Evolutionary conservation across 2,113 vertebrate genomes (phyloP).

Genomic region (Ovibos moschatus): DNA sequence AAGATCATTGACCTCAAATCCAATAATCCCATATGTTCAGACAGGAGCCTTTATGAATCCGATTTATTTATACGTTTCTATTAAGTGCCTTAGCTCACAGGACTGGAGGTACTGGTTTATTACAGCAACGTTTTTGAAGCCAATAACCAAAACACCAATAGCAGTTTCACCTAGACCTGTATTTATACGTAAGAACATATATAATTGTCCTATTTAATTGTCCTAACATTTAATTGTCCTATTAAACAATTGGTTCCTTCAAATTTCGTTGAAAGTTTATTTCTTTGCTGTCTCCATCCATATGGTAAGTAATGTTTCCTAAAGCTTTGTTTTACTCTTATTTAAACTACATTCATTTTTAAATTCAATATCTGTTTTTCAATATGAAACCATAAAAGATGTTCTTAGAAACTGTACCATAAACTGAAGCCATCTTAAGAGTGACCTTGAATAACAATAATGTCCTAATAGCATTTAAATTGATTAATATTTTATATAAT

Average conservation of each 20-base stretch:
- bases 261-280: slow-evolving; percentile 2
- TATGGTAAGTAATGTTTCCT: neutral
- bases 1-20: slow-evolving; percentile 62
- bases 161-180: slow-evolving; percentile 5
- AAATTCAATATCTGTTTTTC: neutral
- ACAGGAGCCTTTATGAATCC: slow-evolving; percentile 54
- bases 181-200: neutral
- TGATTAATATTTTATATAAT: neutral
- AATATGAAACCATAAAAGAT: neutral
- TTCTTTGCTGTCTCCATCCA: neutral
- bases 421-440: neutral
- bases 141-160: slow-evolving; percentile 28
- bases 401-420: neutral
- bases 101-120: neutral
- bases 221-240: neutral
- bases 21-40: slow-evolving; percentile 7
- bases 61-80: slow-evolving; percentile 63
- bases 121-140: neutral
- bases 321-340: neutral
- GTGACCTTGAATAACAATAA: neutral
- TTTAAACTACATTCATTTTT: neutral
- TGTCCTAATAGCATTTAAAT: neutral
- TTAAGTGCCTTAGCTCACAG: slow-evolving; percentile 34
- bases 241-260: slow-evolving; percentile 21
- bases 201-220: too few relatives aligned